phyloP scores from a whole-genome alignment of 2,888 invertebrate species.

The Cybosia mesomella region DNA sequence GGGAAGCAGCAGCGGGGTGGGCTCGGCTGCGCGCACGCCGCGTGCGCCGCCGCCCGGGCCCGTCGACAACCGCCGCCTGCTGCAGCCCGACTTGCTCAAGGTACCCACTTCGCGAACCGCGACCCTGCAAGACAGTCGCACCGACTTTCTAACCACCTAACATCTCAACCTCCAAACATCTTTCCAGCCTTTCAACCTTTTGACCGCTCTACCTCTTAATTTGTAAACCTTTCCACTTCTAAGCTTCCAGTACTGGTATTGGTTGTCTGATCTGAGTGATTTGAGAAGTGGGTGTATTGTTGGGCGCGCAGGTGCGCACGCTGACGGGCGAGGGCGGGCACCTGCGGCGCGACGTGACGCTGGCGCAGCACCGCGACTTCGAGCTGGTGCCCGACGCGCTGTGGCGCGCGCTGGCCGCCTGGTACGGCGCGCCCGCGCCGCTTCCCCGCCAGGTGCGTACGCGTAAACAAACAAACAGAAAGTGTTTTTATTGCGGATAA shows the following conservation, averaged over 20 bases:
- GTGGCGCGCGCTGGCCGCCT: constrained; percentile 94
- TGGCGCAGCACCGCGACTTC: constrained; percentile 94
- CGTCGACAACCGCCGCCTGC: constrained; percentile 89
- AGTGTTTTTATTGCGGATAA: neutral
- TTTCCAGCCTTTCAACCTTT: too few relatives aligned
- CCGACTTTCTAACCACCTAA: too few relatives aligned
- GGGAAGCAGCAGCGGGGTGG: constrained; percentile 90
- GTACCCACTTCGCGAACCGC: constrained; percentile 64
- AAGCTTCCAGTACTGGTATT: too few relatives aligned
- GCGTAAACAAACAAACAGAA: too few relatives aligned
- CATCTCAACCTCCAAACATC: too few relatives aligned
- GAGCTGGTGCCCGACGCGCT: constrained; percentile 94
- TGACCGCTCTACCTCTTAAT: too few relatives aligned
- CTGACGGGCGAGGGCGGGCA: constrained; percentile 96
- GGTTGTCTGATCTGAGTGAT: too few relatives aligned
- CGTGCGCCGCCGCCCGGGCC: constrained; percentile 56
- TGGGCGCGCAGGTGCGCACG: constrained; percentile 83
- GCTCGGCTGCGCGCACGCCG: constrained; percentile 67
- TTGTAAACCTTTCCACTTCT: too few relatives aligned
- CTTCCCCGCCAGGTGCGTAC: constrained; percentile 87
- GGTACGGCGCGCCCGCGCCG: constrained; percentile 94
- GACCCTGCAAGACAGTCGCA: too few relatives aligned
- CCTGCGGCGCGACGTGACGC: constrained; percentile 90
- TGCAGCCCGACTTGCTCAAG: constrained; percentile 88
- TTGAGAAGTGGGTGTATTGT: too few relatives aligned